phyloP scores from a whole-genome alignment of 2,888 invertebrate species.

The Pseudanteris insignis region DNA sequence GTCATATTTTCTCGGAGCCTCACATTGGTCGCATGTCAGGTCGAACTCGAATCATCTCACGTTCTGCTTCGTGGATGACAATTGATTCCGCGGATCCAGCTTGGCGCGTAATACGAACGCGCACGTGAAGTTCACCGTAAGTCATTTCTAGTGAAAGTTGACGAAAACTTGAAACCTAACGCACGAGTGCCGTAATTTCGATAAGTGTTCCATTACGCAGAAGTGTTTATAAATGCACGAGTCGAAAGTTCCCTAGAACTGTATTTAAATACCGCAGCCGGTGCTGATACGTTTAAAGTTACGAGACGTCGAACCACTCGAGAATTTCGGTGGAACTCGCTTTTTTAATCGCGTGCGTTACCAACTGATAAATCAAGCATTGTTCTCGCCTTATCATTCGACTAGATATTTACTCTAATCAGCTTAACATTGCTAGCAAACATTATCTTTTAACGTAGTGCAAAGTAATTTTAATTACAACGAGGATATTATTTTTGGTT shows the following conservation, averaged over 20 bases:
- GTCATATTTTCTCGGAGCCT: slow-evolving; percentile 34
- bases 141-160: slow-evolving; percentile 17
- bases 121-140: slow-evolving; percentile 23
- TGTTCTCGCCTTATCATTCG: too few relatives aligned
- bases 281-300: slow-evolving; percentile 17
- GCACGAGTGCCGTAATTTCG: slow-evolving; percentile 18
- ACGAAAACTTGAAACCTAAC: slow-evolving; percentile 9
- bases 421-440: too few relatives aligned
- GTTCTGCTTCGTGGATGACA: neutral
- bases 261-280: too few relatives aligned
- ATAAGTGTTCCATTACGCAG: slow-evolving; percentile 14
- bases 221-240: slow-evolving; percentile 19
- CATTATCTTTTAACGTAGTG: too few relatives aligned
- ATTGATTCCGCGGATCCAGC: slow-evolving; percentile 1
- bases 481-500: too few relatives aligned
- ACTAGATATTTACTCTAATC: too few relatives aligned
- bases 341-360: too few relatives aligned
- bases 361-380: too few relatives aligned
- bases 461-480: too few relatives aligned
- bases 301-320: slow-evolving; percentile 7
- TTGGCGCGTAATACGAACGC: slow-evolving; percentile 3
- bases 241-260: too few relatives aligned
- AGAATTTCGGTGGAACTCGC: too few relatives aligned
- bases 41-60: slow-evolving; percentile 11
- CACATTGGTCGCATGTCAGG: slow-evolving; percentile 21